Percentiles rank a stretch among this genome's conserved stretches.
These are phyloP conservation scores for Pantherophis guttatus DNA, from an alignment of 2,113 vertebrate genomes.

Conservation along the genomic window DNA sequence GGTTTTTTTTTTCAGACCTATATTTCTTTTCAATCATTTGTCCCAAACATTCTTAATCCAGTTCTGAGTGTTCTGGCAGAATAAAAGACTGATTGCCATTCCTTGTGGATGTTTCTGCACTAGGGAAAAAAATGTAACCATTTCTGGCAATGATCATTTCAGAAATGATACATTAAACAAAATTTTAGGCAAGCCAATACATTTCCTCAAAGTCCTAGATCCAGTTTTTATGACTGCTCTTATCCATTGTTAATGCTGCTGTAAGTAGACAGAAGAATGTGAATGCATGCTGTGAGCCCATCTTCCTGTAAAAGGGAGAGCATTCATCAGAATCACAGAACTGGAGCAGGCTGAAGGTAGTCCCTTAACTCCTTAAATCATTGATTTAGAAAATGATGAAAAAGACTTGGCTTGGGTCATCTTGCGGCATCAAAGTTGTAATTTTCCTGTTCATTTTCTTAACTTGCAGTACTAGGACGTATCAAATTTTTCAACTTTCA, in stretches of 20 bases:
- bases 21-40: slow-evolving; percentile 23
- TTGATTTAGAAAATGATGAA: not conserved
- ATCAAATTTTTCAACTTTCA: too few relatives aligned
- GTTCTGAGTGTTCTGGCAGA: not conserved
- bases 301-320: not conserved
- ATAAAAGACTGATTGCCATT: not conserved
- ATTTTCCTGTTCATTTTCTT: not conserved
- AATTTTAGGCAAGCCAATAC: not conserved
- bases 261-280: not conserved
- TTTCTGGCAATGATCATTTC: not conserved
- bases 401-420: not conserved
- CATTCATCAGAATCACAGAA: not conserved
- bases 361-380: not conserved
- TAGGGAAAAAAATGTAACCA: not conserved
- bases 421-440: not conserved
- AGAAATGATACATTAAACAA: not conserved
- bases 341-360: not conserved
- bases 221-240: not conserved
- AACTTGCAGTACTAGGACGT: not conserved
- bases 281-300: not conserved
- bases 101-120: not conserved
- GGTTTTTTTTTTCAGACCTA: not conserved
- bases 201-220: not conserved
- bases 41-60: not conserved
- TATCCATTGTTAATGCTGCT: not conserved